Evolutionary conservation across 2,888 invertebrate genomes (phyloP).

Genomic region (Cephus rjabovi): DNA sequence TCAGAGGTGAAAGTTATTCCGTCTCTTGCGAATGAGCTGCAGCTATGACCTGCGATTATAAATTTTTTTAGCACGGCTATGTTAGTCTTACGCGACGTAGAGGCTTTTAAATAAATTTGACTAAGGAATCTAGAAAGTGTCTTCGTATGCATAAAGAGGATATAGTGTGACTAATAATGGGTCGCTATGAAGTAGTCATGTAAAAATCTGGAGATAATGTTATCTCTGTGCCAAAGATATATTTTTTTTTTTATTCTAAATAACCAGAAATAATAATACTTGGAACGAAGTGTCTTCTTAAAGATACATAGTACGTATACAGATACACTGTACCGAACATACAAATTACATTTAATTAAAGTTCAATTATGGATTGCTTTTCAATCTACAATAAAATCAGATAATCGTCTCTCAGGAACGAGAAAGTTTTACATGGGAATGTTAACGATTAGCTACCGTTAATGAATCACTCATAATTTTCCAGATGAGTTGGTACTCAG

Average conservation of each 20-base stretch:
- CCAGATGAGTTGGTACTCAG: background rate
- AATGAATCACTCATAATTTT: background rate
- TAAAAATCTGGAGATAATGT: background rate
- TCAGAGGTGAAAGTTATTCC: constrained; percentile 45
- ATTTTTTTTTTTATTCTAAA: too few relatives aligned
- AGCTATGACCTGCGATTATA: constrained; percentile 37
- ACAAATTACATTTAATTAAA: background rate
- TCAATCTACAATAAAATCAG: background rate
- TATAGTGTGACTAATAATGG: background rate
- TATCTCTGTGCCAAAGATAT: background rate
- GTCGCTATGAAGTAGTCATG: background rate
- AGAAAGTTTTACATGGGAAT: background rate
- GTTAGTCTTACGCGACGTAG: background rate
- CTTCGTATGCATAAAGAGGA: background rate
- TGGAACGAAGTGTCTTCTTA: background rate
- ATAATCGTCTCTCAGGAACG: background rate
- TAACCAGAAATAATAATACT: background rate
- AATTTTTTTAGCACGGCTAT: background rate
- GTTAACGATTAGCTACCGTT: background rate
- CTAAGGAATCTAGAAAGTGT: background rate
- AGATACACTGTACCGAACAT: background rate
- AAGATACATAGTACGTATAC: background rate
- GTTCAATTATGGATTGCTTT: background rate
- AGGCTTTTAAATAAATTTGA: background rate
- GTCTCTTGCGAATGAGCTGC: constrained; percentile 30